phyloP scores from a whole-genome alignment of 2,113 vertebrate species.

The Entomyzon cyanotis region DNA sequence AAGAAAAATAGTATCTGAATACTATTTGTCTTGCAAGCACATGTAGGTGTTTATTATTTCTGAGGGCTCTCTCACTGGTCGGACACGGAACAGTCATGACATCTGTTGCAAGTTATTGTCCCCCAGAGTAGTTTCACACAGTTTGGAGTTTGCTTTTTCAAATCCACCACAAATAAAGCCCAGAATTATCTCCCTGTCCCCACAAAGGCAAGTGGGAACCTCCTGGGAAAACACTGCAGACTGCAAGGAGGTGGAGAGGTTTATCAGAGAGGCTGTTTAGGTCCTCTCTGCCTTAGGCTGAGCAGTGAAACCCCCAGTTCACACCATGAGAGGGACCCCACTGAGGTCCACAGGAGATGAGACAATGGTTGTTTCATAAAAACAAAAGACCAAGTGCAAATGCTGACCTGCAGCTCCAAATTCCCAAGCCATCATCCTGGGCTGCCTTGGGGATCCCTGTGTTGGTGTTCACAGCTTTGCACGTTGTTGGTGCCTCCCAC shows the following conservation, averaged over 20 bases:
- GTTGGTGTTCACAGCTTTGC: constrained; percentile 1
- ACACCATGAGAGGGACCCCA: not conserved
- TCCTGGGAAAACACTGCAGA: not conserved
- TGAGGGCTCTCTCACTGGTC: not conserved
- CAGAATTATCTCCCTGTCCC: not conserved
- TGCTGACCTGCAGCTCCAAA: not conserved
- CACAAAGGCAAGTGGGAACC: not conserved
- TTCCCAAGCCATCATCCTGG: not conserved
- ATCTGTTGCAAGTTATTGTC: constrained; percentile 40
- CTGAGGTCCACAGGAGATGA: not conserved
- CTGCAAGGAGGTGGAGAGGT: not conserved
- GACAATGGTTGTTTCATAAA: not conserved
- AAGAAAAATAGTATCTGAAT: constrained; percentile 33
- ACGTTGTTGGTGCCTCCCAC: not conserved
- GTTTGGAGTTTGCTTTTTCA: constrained; percentile 24
- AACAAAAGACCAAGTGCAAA: not conserved
- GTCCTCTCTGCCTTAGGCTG: not conserved
- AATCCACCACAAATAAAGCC: not conserved
- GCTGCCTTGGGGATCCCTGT: not conserved
- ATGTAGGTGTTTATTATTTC: constrained; percentile 19
- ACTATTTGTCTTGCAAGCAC: constrained; percentile 1
- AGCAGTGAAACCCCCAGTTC: not conserved
- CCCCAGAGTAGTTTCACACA: not conserved
- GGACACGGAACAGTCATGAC: not conserved
- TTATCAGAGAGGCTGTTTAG: not conserved